Conservation (phyloP, 2,888 invertebrate genomes). For the Cantharis flavilabris region DNA sequence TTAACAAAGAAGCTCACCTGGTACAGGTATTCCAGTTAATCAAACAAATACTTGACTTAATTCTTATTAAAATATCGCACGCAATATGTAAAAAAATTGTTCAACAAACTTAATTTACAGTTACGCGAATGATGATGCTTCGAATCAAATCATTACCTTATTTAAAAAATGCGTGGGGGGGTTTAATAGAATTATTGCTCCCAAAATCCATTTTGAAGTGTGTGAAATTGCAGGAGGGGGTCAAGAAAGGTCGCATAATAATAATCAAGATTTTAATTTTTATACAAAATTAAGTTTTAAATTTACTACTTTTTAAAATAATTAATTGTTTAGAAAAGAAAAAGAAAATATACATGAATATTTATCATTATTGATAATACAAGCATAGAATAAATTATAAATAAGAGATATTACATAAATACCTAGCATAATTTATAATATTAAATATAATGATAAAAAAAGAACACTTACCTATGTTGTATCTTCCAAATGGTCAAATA, state of each 20-base stretch:
- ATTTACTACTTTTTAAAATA: not conserved
- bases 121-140: slow-evolving; percentile 2
- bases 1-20: slow-evolving; percentile 2
- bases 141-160: not conserved
- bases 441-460: no score
- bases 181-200: not conserved
- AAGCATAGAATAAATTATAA: no score
- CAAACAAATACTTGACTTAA: slow-evolving; percentile 4
- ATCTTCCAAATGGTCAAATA: no score
- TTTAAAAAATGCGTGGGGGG: not conserved
- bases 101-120: not conserved
- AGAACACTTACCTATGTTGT: no score
- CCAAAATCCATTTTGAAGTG: not conserved
- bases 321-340: not conserved
- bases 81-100: not conserved
- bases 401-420: no score
- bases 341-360: not conserved
- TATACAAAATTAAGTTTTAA: not conserved
- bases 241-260: not conserved
- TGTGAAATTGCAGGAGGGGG: not conserved
- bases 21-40: slow-evolving; percentile 6
- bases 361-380: not conserved
- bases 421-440: no score
- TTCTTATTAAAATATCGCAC: not conserved
- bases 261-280: not conserved